Conservation (phyloP, 2,888 invertebrate species). For the Ischnura elegans region DNA sequence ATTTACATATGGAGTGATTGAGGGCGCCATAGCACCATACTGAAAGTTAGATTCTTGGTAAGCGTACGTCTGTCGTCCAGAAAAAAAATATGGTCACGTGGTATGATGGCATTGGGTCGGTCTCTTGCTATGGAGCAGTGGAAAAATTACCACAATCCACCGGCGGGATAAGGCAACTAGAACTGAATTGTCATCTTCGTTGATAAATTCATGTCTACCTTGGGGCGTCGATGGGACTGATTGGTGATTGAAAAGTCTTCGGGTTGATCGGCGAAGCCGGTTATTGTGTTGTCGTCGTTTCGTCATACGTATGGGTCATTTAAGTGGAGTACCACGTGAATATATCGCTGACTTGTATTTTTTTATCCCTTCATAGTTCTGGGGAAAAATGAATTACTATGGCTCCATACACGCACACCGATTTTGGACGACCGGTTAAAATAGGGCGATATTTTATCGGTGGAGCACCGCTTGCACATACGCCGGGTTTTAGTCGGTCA, state of each 20-base stretch:
- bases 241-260: not conserved
- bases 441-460: too few relatives aligned
- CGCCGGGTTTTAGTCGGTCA: too few relatives aligned
- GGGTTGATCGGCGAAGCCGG: not conserved
- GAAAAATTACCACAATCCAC: not conserved
- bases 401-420: too few relatives aligned
- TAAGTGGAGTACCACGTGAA: too few relatives aligned
- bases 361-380: too few relatives aligned
- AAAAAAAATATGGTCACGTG: not conserved
- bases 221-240: not conserved
- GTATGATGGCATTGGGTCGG: not conserved
- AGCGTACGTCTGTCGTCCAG: not conserved
- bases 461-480: too few relatives aligned
- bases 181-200: not conserved
- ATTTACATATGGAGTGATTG: conserved; percentile 14
- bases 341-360: too few relatives aligned
- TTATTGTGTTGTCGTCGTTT: too few relatives aligned
- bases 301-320: too few relatives aligned
- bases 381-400: too few relatives aligned
- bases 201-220: not conserved
- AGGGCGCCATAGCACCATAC: not conserved
- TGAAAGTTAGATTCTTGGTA: conserved; percentile 10
- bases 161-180: not conserved
- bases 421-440: too few relatives aligned
- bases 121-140: not conserved